Evolutionary conservation across 2,888 invertebrate genomes (phyloP), one percentile per base, ranked within the genome.

Genomic region (Eupithecia dodoneata): DNA sequence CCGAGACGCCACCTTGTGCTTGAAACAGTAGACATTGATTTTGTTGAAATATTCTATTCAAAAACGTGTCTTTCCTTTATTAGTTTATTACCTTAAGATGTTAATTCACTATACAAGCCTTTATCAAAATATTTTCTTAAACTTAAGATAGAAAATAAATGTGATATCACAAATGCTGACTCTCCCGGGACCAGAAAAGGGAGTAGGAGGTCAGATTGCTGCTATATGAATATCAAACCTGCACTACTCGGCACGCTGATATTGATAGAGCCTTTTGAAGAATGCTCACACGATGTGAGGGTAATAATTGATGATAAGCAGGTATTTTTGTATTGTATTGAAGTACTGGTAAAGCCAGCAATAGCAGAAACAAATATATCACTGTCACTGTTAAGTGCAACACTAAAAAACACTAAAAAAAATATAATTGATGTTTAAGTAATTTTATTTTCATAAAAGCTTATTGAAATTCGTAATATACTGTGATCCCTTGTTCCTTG

Each of bases 151-250:
- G 66, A 42, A 42, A 10, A 15, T 42, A 42, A 66, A 41, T 66
- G 18, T 15, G 66, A 66, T 45, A 71, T 71, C 70, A 73, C 73
- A 66, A 66, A 30, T 41, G 71, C 76, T 73, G 45, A 76, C 76
- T 76, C 42, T 66, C 66, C 41, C 66, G 7, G 65, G 66, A 66
- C 15, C 41, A 15, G 41, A 15, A 15, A 41, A 13, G 66, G 66
- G 66, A 15, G 42, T 42, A 63, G 12, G 63, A 18, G 10, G 63
- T 63, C 10, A 30, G 63, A 63, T 63, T 42, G 42, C 2, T 65
- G 66, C 55, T 71, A 73, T 55, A 73, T 73, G 71, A 70, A 66
- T 71, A 76, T 71, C 65, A 73, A 73, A 76, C 71, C 67, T 75
- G 72, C 75, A 65, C 30, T 18, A 52, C 41, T 73, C 65, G 45